Percentiles rank a stretch among this genome's conserved stretches.
Evolutionary conservation across 2,888 invertebrate species (phyloP).

Genomic region (Galeruca laticollis): DNA sequence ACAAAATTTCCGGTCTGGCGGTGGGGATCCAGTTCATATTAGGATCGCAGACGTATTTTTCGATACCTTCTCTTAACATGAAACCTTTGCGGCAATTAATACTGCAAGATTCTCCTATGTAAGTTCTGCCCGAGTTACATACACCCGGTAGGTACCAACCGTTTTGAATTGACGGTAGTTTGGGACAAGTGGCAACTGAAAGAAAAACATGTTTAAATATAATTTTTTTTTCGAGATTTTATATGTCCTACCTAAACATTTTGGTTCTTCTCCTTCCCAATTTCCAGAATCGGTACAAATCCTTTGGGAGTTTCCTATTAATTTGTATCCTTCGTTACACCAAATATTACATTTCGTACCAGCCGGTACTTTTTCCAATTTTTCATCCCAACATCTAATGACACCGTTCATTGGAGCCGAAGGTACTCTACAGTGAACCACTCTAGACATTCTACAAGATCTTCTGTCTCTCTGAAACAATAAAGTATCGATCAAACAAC

Average conservation of each 20-base stretch:
- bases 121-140: slow-evolving; percentile 67
- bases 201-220: slow-evolving; percentile 34
- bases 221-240: no score
- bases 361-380: slow-evolving; percentile 51
- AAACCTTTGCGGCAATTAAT: slow-evolving; percentile 69
- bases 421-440: slow-evolving; percentile 55
- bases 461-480: slow-evolving; percentile 44
- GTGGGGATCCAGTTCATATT: slow-evolving; percentile 57
- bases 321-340: slow-evolving; percentile 70
- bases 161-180: slow-evolving; percentile 66
- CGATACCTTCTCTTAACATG: slow-evolving; percentile 55
- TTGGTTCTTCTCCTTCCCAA: slow-evolving; percentile 68
- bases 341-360: slow-evolving; percentile 68
- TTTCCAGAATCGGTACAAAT: slow-evolving; percentile 69
- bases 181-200: slow-evolving; percentile 68
- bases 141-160: slow-evolving; percentile 69
- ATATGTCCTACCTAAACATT: slow-evolving; percentile 68
- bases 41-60: slow-evolving; percentile 54
- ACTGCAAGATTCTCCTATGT: slow-evolving; percentile 67
- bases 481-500: not conserved
- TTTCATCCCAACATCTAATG: slow-evolving; percentile 54
- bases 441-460: slow-evolving; percentile 49
- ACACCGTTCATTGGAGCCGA: slow-evolving; percentile 55
- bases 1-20: slow-evolving; percentile 44
- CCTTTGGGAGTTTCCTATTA: slow-evolving; percentile 69